Conservation (phyloP, 2,113 vertebrate species). For the Psittacara wagleri region DNA sequence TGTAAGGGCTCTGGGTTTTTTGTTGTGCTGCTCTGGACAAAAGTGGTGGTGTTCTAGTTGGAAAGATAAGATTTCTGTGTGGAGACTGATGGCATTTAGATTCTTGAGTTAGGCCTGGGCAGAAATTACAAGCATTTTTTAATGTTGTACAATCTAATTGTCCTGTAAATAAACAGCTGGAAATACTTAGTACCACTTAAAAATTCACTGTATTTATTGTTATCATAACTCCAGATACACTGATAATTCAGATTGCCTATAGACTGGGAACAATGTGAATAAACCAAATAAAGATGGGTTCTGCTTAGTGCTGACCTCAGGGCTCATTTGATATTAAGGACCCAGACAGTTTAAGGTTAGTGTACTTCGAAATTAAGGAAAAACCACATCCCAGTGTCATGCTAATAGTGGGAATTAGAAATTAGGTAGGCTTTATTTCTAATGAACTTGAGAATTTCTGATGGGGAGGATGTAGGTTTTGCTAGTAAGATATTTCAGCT, state of each 20-base stretch:
- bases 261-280: neutral
- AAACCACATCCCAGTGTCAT: rapidly evolving
- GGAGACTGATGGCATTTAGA: neutral
- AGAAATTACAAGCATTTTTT: neutral
- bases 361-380: neutral
- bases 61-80: neutral
- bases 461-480: neutral
- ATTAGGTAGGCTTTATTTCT: neutral
- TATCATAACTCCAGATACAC: neutral
- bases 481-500: neutral
- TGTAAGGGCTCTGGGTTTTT: neutral
- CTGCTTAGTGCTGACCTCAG: neutral
- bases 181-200: neutral
- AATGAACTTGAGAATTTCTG: no score
- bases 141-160: neutral
- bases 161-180: neutral
- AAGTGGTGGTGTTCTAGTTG: neutral
- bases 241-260: neutral
- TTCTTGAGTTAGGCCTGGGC: neutral
- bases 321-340: rapidly evolving
- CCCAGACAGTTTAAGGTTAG: neutral
- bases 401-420: neutral
- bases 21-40: neutral
- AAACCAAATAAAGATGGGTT: neutral
- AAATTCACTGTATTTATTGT: neutral